A percentile compares a stretch with the other conserved stretches of the same genome.
phyloP scores from a whole-genome alignment of 2,888 invertebrate species.

The Andrena chrysosceles region DNA sequence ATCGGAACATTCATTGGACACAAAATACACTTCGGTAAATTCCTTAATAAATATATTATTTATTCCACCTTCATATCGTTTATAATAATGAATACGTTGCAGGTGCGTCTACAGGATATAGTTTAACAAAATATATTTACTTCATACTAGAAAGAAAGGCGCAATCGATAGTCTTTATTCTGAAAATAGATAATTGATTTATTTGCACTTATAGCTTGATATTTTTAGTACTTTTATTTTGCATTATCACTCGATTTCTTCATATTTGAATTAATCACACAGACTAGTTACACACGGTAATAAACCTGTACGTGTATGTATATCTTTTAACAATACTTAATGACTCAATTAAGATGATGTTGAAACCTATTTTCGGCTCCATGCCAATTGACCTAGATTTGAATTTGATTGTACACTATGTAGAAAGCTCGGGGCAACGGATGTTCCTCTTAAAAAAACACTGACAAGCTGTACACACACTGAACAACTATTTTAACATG shows the following conservation, averaged over 20 bases:
- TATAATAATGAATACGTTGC: slow-evolving; percentile 78
- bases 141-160: slow-evolving; percentile 72
- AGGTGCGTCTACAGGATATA: slow-evolving; percentile 67
- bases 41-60: slow-evolving; percentile 81
- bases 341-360: no score
- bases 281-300: background rate
- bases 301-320: no score
- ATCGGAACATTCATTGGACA: no score
- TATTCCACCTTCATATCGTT: slow-evolving; percentile 80
- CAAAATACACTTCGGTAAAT: background rate
- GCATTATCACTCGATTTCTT: no score
- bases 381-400: no score
- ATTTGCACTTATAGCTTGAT: slow-evolving; percentile 22
- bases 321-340: no score
- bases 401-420: no score
- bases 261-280: background rate
- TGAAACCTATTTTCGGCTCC: background rate
- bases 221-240: background rate
- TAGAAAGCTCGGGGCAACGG: no score
- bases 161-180: slow-evolving; percentile 67
- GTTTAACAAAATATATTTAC: slow-evolving; percentile 51
- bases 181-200: slow-evolving; percentile 59
- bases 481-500: no score
- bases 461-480: no score
- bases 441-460: no score